Evolutionary conservation across 2,888 invertebrate genomes (phyloP).

Genomic region (Pyrrhosoma nymphula): DNA sequence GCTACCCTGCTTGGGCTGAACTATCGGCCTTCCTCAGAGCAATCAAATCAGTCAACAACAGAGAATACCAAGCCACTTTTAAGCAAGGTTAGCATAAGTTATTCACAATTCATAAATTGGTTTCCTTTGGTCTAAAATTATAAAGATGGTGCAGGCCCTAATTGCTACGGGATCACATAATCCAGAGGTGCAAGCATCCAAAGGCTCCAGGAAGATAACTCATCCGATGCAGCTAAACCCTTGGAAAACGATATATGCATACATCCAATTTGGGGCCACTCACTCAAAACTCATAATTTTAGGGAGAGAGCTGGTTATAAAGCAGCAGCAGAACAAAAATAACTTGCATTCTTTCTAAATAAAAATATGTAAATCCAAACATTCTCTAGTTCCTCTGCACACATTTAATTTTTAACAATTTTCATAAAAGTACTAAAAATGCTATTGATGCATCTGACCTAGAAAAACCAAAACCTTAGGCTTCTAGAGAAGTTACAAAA

Average conservation of each 20-base stretch:
- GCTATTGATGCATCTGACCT: background rate
- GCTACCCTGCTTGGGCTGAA: slow-evolving; percentile 67
- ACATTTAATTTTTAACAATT: background rate
- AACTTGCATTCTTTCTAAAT: background rate
- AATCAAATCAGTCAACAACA: slow-evolving; percentile 67
- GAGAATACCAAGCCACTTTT: slow-evolving; percentile 66
- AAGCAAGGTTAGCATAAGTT: slow-evolving; percentile 66
- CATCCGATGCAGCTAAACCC: background rate
- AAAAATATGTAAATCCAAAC: background rate
- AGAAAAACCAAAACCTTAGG: background rate
- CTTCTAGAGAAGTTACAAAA: background rate
- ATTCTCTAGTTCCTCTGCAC: background rate
- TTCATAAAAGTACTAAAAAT: background rate
- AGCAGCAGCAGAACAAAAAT: slow-evolving; percentile 6
- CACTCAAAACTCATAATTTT: background rate
- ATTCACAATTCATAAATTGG: slow-evolving; percentile 63
- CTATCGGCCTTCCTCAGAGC: slow-evolving; percentile 67
- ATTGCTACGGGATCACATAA: slow-evolving; percentile 52
- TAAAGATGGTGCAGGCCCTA: slow-evolving; percentile 65
- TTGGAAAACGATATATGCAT: slow-evolving; percentile 40
- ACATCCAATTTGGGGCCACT: slow-evolving; percentile 64
- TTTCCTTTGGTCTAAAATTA: slow-evolving; percentile 67
- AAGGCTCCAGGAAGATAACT: slow-evolving; percentile 62
- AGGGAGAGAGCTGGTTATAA: background rate
- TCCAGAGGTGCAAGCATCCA: slow-evolving; percentile 64